Base-by-base conservation (phyloP, 1,140 invertebrate genomes). In the Homalodisca vitripennis region DNA sequence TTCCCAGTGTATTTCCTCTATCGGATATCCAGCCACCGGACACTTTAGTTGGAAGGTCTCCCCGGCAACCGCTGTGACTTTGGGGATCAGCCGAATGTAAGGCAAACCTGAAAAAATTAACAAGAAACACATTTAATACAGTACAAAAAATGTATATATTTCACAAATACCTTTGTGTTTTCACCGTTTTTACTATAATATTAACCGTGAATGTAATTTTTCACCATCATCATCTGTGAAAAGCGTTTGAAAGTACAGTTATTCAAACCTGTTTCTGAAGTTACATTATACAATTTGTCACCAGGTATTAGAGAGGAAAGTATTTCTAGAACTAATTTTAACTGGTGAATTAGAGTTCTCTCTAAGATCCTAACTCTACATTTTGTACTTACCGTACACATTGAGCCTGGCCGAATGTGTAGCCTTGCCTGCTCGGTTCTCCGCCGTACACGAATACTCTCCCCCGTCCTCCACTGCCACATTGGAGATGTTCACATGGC, bases 391-490 rank as follows among this genome's bases (percentile, higher is more conserved):
- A 93, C 92, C 93, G 79, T 94, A 94, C 74, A 96, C 87, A 80
- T 94, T 94, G 47, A 95, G 82, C 70, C 91, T 84, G 14, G 90
- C 90, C 20, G 88, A 85, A 82, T 95, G 92, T 13, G 84, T 84
- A 32, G 87, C 86, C 78, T 84, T 84, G 47, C 92, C 92, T 34
- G 92, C 90, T 53, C 88, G 83, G 81, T 94, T 95, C 75, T 87
- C 87, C 0, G 91, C 92, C 1, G 83, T 87, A 78, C 94, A 96
- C 48, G 86, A 86, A 80, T 93, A 95, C 77, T 92, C 88, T 1
- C 93, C 93, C n/a, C 93, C 93, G 77, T 94, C 92, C 77, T 92
- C 88, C 3, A 94, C 88, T 80, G 87, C 86, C 48, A 93, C 90
- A 72, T 89, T 87, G 71, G 89, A 91, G 73, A 95, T 93, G 81